These are phyloP conservation scores for Pocillopora verrucosa DNA, from an alignment of 64 coral and sea anemone species.

Conservation along the genomic window DNA sequence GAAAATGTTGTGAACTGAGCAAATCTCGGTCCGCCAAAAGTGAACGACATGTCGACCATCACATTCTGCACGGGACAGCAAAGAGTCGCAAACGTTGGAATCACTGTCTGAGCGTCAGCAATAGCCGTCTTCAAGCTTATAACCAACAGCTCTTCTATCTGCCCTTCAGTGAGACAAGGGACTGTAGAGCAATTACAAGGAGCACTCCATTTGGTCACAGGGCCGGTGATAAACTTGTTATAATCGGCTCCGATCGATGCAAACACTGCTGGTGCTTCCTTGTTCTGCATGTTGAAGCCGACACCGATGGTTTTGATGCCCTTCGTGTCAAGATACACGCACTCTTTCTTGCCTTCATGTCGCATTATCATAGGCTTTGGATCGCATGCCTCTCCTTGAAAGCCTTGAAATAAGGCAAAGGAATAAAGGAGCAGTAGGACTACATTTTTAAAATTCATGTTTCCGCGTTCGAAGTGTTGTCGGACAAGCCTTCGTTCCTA, in stretches of 20 bases:
- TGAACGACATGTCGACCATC: constrained; percentile 92
- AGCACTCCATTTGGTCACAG: constrained; percentile 34
- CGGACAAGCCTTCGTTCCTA: no score
- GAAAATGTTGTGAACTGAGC: constrained; percentile 66
- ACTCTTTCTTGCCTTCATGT: constrained; percentile 56
- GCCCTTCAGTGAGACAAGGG: constrained; percentile 57
- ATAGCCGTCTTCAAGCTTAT: constrained; percentile 64
- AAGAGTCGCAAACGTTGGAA: constrained; percentile 54
- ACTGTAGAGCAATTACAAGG: constrained; percentile 66
- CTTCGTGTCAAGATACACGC: constrained; percentile 67
- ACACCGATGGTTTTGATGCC: constrained; percentile 82
- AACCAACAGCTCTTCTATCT: constrained; percentile 59
- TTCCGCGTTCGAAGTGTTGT: neutral
- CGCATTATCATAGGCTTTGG: constrained; percentile 68
- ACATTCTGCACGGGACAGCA: constrained; percentile 86
- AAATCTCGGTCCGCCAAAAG: constrained; percentile 49
- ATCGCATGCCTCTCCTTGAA: constrained; percentile 24
- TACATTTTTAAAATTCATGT: neutral
- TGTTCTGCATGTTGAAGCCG: constrained; percentile 82
- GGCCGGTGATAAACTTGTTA: constrained; percentile 70
- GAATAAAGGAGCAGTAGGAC: neutral
- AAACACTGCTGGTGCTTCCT: constrained; percentile 55
- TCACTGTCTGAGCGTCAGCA: constrained; percentile 56
- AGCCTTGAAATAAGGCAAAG: neutral
- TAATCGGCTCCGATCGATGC: constrained; percentile 71